These are phyloP conservation scores for Puntigrus tetrazona DNA, from an alignment of 2,113 vertebrate species.

Conservation along the genomic window DNA sequence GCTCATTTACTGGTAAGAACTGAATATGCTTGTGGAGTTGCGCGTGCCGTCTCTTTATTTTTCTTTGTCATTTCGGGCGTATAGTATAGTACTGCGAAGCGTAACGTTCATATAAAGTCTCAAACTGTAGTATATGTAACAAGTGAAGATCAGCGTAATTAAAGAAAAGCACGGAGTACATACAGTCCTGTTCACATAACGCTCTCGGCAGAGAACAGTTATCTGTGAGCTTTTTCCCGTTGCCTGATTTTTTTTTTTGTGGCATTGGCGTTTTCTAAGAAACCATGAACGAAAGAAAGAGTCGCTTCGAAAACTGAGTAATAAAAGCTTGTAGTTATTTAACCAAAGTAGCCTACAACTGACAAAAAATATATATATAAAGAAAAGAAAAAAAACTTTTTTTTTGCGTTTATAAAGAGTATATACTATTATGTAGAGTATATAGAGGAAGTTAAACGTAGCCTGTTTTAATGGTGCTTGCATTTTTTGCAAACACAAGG, in stretches of 20 bases:
- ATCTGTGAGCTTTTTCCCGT: not conserved
- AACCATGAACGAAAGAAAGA: not conserved
- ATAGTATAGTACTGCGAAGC: not conserved
- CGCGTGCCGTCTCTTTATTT: not conserved
- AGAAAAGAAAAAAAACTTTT: not conserved
- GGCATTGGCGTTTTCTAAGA: not conserved
- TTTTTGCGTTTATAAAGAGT: not conserved
- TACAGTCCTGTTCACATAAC: not conserved
- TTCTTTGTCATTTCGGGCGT: not conserved
- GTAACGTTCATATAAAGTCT: not conserved
- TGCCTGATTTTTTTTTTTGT: not conserved
- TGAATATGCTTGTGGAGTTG: not conserved
- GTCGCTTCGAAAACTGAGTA: not conserved
- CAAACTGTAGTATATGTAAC: not conserved
- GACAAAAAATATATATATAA: too few relatives aligned
- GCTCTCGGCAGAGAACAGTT: not conserved
- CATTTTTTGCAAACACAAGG: not conserved
- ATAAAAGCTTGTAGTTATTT: not conserved
- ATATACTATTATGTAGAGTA: not conserved
- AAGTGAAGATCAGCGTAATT: not conserved
- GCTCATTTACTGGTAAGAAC: conserved; percentile 85
- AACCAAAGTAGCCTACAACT: not conserved
- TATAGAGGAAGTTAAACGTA: not conserved
- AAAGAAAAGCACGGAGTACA: not conserved
- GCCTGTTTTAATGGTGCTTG: too few relatives aligned